These are phyloP conservation scores for Anguilla marmorata DNA, from an alignment of 2,797 vertebrate species.

Conservation along the genomic window DNA sequence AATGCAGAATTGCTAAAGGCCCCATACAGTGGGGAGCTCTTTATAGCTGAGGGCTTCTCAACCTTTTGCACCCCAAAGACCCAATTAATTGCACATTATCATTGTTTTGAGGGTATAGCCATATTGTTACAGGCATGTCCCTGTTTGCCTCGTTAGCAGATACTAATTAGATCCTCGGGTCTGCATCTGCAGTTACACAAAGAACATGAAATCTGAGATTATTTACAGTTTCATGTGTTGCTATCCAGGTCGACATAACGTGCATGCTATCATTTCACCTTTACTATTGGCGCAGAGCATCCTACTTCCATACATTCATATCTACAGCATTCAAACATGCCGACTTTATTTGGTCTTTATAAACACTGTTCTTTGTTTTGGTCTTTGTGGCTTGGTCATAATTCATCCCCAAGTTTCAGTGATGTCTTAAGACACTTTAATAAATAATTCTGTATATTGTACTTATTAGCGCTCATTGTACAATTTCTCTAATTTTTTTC, in stretches of 20 bases:
- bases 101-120: neutral
- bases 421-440: neutral
- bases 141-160: neutral
- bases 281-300: neutral
- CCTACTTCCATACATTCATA: neutral
- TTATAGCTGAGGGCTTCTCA: neutral
- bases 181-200: neutral
- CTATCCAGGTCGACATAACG: neutral
- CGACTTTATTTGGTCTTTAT: neutral
- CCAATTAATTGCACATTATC: neutral
- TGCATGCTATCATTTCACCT: neutral
- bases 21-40: neutral
- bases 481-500: too few relatives aligned
- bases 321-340: neutral
- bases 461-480: neutral
- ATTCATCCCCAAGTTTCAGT: neutral
- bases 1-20: neutral
- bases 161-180: constrained; percentile 11
- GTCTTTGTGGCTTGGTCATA: neutral
- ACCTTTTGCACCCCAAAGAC: neutral
- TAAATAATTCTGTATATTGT: neutral
- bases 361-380: neutral
- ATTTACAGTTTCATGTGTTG: neutral
- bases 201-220: neutral
- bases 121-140: neutral